Base-by-base conservation (phyloP, 2,113 vertebrate species). In the Bostrychus sinensis region DNA sequence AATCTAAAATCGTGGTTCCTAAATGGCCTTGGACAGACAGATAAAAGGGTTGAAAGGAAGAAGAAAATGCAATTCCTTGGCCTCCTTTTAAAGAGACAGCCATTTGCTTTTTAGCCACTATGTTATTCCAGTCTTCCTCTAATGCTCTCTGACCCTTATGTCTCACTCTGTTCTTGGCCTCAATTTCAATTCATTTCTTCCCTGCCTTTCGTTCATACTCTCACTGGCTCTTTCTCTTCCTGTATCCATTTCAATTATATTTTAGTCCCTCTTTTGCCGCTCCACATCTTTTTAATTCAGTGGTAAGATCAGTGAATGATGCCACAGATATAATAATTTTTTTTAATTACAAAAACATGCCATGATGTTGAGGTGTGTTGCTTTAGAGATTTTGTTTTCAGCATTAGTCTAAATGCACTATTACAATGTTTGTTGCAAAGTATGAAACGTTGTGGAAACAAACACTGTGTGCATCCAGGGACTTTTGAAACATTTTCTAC, bases 231-330 rank as follows among this genome's bases (percentile, higher is more conserved):
- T 22, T 5, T 60, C 28, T 28, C 39, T 53, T 36, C 12, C 57
- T 62, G 45, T 50, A 12, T 41, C 10, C 1, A 55, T 54, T 43
- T 32, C 38, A 36, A 59, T 34, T 13, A 7, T 32, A 30, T 53
- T 34, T 7, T 7, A 51, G 38, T 13, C 7, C 37, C 9, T 61
- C 32, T 48, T 11, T 71, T 54, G 58, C 19, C 8, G 0, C 39
- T 56, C 41, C 45, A 26, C n/a, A 56, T 56, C 37, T 45, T 28
- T 77, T 87, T 91, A 87, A 92, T 84, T 90, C 88, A 89, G 88
- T 23, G 71, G 82, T 54, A 53, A 66, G 81, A 77, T 71, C 45
- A 70, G 28, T 38, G 83, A 89, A 86, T 88, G 68, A 73, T 67
- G 30, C 55, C 16, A 53, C 13, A 64, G 55, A 55, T 50, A 55